These are phyloP conservation scores for Tinea trinotella DNA, from an alignment of 2,888 invertebrate species.

Conservation along the genomic window DNA sequence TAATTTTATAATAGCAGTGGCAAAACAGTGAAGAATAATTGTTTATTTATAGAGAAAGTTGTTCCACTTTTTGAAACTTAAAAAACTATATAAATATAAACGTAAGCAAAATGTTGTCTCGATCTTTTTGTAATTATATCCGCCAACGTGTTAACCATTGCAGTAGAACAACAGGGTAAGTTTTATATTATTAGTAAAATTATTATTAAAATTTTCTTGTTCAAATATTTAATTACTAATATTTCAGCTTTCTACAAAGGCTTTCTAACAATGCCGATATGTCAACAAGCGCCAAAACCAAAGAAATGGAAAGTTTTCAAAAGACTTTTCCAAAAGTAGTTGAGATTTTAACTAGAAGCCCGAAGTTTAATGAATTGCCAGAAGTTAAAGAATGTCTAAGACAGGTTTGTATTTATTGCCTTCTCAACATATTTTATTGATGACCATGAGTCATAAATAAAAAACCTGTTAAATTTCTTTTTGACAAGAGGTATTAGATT, in stretches of 20 bases:
- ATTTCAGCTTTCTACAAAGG: not conserved
- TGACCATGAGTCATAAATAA: too few relatives aligned
- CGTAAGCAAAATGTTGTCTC: not conserved
- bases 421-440: too few relatives aligned
- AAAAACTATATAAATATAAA: not conserved
- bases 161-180: not conserved
- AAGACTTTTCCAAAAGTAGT: constrained; percentile 44
- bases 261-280: constrained; percentile 22
- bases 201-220: constrained; percentile 25
- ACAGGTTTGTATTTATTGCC: constrained; percentile 37
- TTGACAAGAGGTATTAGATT: too few relatives aligned
- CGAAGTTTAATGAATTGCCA: constrained; percentile 41
- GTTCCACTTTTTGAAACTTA: not conserved
- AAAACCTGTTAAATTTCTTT: too few relatives aligned
- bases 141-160: not conserved
- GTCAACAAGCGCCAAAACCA: constrained; percentile 40
- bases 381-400: constrained; percentile 46
- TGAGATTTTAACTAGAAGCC: constrained; percentile 19
- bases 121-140: not conserved
- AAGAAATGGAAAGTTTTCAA: constrained; percentile 46
- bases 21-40: not conserved
- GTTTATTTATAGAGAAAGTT: constrained; percentile 7
- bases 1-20: too few relatives aligned
- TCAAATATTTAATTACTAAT: constrained; percentile 29
- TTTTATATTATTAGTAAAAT: constrained; percentile 22